A percentile compares a stretch with the other conserved stretches of the same genome.
phyloP scores from a whole-genome alignment of 2,797 vertebrate genomes.

The Myiotriccus ornatus region DNA sequence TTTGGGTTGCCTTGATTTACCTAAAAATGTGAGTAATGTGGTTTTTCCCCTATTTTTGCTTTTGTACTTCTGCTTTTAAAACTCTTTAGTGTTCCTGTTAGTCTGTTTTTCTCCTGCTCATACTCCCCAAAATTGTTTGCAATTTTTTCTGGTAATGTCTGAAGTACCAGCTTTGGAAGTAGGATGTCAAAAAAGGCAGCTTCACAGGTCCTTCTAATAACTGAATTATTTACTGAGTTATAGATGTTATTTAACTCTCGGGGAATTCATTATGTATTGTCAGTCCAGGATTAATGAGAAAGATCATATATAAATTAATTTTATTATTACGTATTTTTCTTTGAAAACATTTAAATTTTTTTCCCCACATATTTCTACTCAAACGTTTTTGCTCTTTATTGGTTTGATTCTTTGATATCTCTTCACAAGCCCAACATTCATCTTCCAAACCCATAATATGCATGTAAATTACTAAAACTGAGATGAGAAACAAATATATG shows the following conservation, averaged over 20 bases:
- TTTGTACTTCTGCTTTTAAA: background rate
- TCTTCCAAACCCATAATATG: background rate
- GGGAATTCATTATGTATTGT: background rate
- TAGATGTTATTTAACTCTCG: background rate
- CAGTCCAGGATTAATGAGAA: background rate
- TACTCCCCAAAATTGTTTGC: background rate
- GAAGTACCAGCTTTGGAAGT: background rate
- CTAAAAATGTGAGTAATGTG: background rate
- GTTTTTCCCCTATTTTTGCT: accelerated
- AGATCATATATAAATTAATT: background rate
- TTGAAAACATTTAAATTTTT: background rate
- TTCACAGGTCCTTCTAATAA: background rate
- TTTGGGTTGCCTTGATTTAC: background rate
- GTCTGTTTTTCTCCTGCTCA: background rate
- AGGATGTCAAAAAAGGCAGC: background rate
- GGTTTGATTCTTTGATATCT: background rate
- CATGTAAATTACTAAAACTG: background rate
- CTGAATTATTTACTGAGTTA: background rate
- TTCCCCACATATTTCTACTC: background rate
- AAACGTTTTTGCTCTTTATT: background rate
- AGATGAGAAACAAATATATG: background rate
- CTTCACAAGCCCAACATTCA: background rate
- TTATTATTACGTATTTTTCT: background rate
- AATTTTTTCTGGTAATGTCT: background rate
- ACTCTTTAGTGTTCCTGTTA: background rate